Evolutionary conservation across 2,888 invertebrate species (phyloP).

Genomic region (Conops quadrifasciatus): DNA sequence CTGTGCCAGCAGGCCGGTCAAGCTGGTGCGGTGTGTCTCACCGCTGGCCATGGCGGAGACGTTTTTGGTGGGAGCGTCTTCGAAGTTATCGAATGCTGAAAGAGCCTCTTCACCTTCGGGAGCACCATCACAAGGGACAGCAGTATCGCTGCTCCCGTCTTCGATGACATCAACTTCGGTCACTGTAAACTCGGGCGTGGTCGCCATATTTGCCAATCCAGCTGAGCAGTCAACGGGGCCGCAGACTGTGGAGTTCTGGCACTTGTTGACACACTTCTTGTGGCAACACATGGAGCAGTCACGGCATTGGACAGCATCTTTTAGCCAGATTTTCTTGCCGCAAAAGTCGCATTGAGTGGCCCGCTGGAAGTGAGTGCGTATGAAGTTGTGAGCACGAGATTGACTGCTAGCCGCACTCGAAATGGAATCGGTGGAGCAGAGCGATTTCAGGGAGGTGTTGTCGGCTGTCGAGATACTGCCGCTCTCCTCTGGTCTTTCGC

Average conservation of each 20-base stretch:
- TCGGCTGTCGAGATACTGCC: slow-evolving; percentile 47
- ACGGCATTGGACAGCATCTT: slow-evolving; percentile 92
- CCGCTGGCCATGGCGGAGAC: slow-evolving; percentile 40
- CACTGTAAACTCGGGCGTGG: slow-evolving; percentile 66
- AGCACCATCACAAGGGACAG: slow-evolving; percentile 38
- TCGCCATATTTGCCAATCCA: slow-evolving; percentile 40
- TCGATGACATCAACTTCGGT: slow-evolving; percentile 61
- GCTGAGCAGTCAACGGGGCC: slow-evolving; percentile 63
- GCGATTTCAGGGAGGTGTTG: slow-evolving; percentile 40
- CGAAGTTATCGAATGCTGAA: slow-evolving; percentile 32
- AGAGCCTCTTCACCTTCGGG: slow-evolving; percentile 46
- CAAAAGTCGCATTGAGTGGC: slow-evolving; percentile 94
- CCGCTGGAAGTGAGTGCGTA: slow-evolving; percentile 87
- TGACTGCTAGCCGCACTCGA: slow-evolving; percentile 49
- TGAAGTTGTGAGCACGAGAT: slow-evolving; percentile 75
- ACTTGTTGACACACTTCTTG: slow-evolving; percentile 92
- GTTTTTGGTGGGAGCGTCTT: slow-evolving; percentile 25
- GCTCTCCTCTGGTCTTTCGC: slow-evolving; percentile 47
- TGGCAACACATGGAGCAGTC: slow-evolving; percentile 92
- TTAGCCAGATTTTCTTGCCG: slow-evolving; percentile 97
- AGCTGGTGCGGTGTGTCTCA: slow-evolving; percentile 60
- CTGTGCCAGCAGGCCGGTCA: slow-evolving; percentile 66
- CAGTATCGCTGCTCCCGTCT: slow-evolving; percentile 40
- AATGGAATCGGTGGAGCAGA: slow-evolving; percentile 26
- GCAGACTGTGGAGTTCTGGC: slow-evolving; percentile 77